Evolutionary conservation across 2,888 invertebrate genomes (phyloP), one percentile per base, ranked within the genome.

Genomic region (Campopleginae sp.): DNA sequence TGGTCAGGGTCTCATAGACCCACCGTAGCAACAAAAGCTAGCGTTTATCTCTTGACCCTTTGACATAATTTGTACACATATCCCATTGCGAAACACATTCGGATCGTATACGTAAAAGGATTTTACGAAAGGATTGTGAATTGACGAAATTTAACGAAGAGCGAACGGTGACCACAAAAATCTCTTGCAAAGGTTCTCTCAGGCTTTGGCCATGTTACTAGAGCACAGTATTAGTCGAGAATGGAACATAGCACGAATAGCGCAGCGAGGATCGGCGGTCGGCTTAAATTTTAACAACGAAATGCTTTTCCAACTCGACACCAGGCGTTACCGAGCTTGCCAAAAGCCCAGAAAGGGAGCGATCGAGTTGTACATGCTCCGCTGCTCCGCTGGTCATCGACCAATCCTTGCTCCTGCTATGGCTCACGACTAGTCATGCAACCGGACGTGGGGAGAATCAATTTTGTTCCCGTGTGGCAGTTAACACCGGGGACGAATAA

Each of bases 251-350:
- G 63, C 46, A 19, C 61, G 48, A 48, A 61, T 61, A 42, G 46
- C 12, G 17, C n/a, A 19, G 61, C 68, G 75, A 58, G 78, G 65
- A 82, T 87, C 78, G 85, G 86, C 61, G 84, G 85, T 86, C 83
- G 87, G 87, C 87, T 88, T 88, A 87, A 88, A 88, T 88, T 88
- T 87, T 83, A 87, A 88, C 88, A 88, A 75, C 87, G 87, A 87
- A 88, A 88, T 87, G 88, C 88, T 88, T 88, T 88, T 88, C 87
- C 86, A 86, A 74, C 76, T 83, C 83, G 83, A 85, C 82, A 80
- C 68, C 61, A 70, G 61, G 82, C 71, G 79, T 80, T 79, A 80
- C 85, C 82, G 87, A 80, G 83, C 80, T 84, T 77, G 80, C 79
- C 74, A 76, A 82, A 51, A 44, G 46, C 42, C 58, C 54, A 76